Conservation (phyloP, 2,888 invertebrate genomes). For the Antitype chi region DNA sequence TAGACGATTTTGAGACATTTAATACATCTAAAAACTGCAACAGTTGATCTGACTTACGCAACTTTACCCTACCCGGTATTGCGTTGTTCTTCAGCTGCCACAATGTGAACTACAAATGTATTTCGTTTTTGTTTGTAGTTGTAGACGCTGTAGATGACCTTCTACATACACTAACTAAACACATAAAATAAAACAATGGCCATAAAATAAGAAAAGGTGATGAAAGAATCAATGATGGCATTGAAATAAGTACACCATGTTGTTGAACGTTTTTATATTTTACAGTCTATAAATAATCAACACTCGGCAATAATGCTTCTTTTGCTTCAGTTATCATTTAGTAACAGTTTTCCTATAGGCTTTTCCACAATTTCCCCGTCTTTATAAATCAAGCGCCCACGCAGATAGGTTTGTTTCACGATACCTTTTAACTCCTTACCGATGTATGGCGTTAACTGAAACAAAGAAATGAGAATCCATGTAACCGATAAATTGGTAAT, state of each 20-base stretch:
- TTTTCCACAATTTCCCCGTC: conserved; percentile 80
- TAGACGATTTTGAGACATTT: background rate
- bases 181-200: conserved; percentile 14
- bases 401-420: conserved; percentile 92
- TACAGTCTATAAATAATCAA: background rate
- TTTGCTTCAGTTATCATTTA: conserved; percentile 72
- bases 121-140: background rate
- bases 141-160: background rate
- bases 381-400: conserved; percentile 91
- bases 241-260: background rate
- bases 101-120: conserved; percentile 2
- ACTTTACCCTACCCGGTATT: background rate
- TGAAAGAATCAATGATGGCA: background rate
- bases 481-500: background rate
- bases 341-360: conserved; percentile 86
- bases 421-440: conserved; percentile 91
- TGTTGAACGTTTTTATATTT: conserved; percentile 31
- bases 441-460: conserved; percentile 92
- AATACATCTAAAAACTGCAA: too few relatives aligned
- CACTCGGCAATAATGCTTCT: conserved; percentile 30
- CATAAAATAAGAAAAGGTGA: background rate
- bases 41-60: too few relatives aligned
- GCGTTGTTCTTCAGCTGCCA: background rate
- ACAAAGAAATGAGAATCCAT: conserved; percentile 20
- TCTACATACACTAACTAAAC: background rate